These are phyloP conservation scores for Yponomeuta malinellus DNA, from an alignment of 2,888 invertebrate genomes.

Conservation along the genomic window DNA sequence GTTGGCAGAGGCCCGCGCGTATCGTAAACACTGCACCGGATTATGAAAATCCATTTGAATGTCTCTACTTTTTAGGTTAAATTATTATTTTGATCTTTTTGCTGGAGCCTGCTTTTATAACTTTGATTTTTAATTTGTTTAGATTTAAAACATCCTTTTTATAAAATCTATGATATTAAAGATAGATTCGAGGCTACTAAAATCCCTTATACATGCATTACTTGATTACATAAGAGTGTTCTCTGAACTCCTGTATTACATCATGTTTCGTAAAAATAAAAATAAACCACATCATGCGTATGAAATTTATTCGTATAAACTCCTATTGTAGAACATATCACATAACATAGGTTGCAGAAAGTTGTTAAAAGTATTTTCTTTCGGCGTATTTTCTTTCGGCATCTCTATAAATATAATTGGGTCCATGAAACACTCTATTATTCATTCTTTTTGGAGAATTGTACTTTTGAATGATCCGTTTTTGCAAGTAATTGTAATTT, in stretches of 20 bases:
- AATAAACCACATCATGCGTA: neutral
- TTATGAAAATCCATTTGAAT: conserved; percentile 22
- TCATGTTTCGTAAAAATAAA: too few relatives aligned
- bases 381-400: neutral
- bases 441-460: neutral
- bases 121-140: neutral
- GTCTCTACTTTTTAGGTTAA: neutral
- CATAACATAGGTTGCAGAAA: neutral
- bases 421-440: neutral
- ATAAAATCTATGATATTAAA: too few relatives aligned
- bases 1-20: conserved; percentile 29
- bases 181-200: too few relatives aligned
- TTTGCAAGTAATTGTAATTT: neutral
- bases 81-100: neutral
- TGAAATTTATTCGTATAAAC: neutral
- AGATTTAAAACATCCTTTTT: neutral
- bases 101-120: neutral
- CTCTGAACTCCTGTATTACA: too few relatives aligned
- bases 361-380: neutral
- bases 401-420: neutral
- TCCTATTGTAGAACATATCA: neutral
- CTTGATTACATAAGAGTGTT: too few relatives aligned
- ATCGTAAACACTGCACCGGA: conserved; percentile 31
- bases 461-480: neutral
- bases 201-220: too few relatives aligned